Percentiles rank a stretch among this genome's conserved stretches.
Evolutionary conservation across 2,888 invertebrate species (phyloP).

Genomic region (Petrophora chlorosata): DNA sequence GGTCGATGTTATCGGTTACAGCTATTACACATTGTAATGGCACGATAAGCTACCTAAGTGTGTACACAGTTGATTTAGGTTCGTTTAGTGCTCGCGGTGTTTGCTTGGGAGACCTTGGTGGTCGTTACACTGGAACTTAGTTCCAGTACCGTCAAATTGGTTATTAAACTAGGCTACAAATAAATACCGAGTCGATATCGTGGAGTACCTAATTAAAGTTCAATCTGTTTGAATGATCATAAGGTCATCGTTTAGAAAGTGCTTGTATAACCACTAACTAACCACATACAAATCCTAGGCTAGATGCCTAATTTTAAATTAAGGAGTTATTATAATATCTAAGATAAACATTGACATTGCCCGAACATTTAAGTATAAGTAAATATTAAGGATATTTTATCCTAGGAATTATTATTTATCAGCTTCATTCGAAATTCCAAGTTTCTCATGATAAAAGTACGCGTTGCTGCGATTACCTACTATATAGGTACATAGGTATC

Average conservation of each 20-base stretch:
- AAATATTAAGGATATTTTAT: slow-evolving; percentile 7
- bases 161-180: too few species aligned
- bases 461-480: too few species aligned
- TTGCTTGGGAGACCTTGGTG: slow-evolving; percentile 35
- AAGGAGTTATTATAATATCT: slow-evolving; percentile 8
- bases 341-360: slow-evolving; percentile 12
- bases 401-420: slow-evolving; percentile 5
- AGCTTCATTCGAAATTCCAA: not conserved
- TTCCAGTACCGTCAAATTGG: too few species aligned
- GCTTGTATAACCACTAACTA: too few species aligned
- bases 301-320: too few species aligned
- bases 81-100: slow-evolving; percentile 32
- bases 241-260: too few species aligned
- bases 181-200: too few species aligned
- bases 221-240: too few species aligned
- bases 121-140: slow-evolving; percentile 24
- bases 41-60: slow-evolving; percentile 70
- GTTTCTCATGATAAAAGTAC: too few species aligned
- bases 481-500: too few species aligned
- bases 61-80: slow-evolving; percentile 47
- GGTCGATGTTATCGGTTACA: slow-evolving; percentile 77
- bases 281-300: too few species aligned
- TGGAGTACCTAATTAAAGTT: too few species aligned
- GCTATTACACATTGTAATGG: slow-evolving; percentile 75
- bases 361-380: not conserved